phyloP scores from a whole-genome alignment of 2,888 invertebrate genomes.

The Drosophila robusta region DNA sequence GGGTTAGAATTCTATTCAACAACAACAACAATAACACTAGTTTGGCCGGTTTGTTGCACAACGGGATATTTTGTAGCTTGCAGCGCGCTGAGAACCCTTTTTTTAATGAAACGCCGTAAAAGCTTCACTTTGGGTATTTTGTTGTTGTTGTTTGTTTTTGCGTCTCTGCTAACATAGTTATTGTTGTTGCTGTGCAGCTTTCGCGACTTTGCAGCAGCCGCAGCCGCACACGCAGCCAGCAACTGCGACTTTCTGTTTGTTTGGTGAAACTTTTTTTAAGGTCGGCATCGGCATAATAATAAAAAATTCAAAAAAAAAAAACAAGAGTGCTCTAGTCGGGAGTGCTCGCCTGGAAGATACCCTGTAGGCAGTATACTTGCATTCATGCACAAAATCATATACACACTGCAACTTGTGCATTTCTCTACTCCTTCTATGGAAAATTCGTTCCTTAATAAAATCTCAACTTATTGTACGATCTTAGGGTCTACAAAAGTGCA shows the following conservation, averaged over 20 bases:
- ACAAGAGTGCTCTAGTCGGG: background rate
- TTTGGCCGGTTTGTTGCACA: slow-evolving; percentile 76
- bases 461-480: no score
- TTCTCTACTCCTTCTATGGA: no score
- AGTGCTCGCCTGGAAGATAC: background rate
- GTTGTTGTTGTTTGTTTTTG: slow-evolving; percentile 9
- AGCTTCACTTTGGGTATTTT: slow-evolving; percentile 27
- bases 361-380: background rate
- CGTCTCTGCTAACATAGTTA: slow-evolving; percentile 34
- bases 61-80: slow-evolving; percentile 72
- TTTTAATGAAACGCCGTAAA: slow-evolving; percentile 46
- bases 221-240: slow-evolving; percentile 56
- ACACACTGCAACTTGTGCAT: no score
- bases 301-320: slow-evolving; percentile 35
- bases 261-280: slow-evolving; percentile 79
- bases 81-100: slow-evolving; percentile 61
- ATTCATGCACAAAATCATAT: no score
- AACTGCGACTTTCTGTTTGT: slow-evolving; percentile 75
- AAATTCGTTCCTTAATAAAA: no score
- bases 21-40: slow-evolving; percentile 54
- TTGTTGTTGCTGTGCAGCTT: slow-evolving; percentile 59
- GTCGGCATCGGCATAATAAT: slow-evolving; percentile 71
- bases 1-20: slow-evolving; percentile 42
- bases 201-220: slow-evolving; percentile 59
- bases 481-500: no score